Base-by-base conservation (phyloP, 2,113 vertebrate species). In the Lagopus muta region DNA sequence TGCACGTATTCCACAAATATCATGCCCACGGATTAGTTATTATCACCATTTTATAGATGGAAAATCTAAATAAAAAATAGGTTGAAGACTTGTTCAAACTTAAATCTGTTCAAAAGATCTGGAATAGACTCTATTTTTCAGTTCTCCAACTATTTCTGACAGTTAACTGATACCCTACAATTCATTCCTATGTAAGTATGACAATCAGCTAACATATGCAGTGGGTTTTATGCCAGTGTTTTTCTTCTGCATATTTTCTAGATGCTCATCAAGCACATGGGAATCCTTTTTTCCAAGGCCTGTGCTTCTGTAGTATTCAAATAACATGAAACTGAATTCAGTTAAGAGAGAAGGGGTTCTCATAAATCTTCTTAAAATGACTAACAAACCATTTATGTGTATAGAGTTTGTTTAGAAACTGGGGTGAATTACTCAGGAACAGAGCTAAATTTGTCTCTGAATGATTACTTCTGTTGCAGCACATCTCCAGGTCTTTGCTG, bases 81-180 rank as follows among this genome's bases (percentile, higher is more conserved):
- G 22, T 52, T 84, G 24, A 92, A 70, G 30, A 62, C 36, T 76
- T 85, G 19, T 66, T 86, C 25, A 79, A 75, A 86, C 62, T 76
- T 48, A 95, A 86, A 79, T 79, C 32, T 34, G 45, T 82, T 94
- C 83, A 89, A 89, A 88, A 80, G 54, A 84, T 64, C 40, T 79
- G 13, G n/a, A 86, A 69, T 13, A 84, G 48, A 42, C 47, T 83
- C 65, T 62, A 70, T 69, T 61, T 95, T 42, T n/a, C 40, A 78
- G 16, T 82, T 40, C 15, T 75, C 24, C 40, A 73, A 69, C 73
- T 90, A 42, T 69, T 76, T 78, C 83, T 87, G 36, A 8, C 65
- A 24, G 54, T 61, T 20, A 94, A 38, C 8, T 48, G 32, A 34
- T 90, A 78, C 10, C 25, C 24, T 8, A 19, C 20, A 61, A 78